Evolutionary conservation across 2,888 invertebrate genomes (phyloP), one percentile per base, ranked within the genome.

Genomic region (Epinotia ramella): DNA sequence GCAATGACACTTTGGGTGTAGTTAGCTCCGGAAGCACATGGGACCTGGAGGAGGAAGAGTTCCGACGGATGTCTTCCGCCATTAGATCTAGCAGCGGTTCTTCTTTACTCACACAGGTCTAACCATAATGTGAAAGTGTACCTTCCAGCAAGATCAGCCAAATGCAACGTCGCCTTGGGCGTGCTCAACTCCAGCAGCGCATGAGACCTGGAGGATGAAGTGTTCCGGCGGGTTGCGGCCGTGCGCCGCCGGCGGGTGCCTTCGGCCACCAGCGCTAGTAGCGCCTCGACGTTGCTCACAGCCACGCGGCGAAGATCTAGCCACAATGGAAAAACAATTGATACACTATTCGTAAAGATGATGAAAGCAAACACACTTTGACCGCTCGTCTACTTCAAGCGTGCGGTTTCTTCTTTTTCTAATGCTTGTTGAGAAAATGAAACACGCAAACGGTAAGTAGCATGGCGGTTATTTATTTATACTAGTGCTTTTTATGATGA

Each of bases 1-100:
- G 95, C 80, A 96, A 89, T 40, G 96, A 95, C 65, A 96, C 96
- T 77, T 94, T 89, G 79, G 95, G 87, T 82, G 95, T 95, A 84
- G 95, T 91, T 67, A 97, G 90, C 78, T 96, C 96, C 73, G 97
- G 95, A 66, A 97, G 94, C 0, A 97, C 96, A 88, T 97, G 97
- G 70, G 97, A 97, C 16, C 97, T 92, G 76, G 96, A 97, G 28
- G 97, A 97, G 74, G 95, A 95, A 16, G 95, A 94, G 88, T 97
- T 97, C 65, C 96, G 95, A 67, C 95, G 94, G 0, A 97, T 97
- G 16, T 96, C 97, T 79, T 95, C 95, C 73, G 91, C 90, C 77
- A 97, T 95, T 82, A 96, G 92, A 33, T 95, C 88, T 80, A 96
- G 88, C 40, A 97, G 94, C 66, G 95, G 92, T 46, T 91, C 91